These are phyloP conservation scores for Meles meles DNA, from an alignment of 2,113 vertebrate genomes.

Conservation along the genomic window DNA sequence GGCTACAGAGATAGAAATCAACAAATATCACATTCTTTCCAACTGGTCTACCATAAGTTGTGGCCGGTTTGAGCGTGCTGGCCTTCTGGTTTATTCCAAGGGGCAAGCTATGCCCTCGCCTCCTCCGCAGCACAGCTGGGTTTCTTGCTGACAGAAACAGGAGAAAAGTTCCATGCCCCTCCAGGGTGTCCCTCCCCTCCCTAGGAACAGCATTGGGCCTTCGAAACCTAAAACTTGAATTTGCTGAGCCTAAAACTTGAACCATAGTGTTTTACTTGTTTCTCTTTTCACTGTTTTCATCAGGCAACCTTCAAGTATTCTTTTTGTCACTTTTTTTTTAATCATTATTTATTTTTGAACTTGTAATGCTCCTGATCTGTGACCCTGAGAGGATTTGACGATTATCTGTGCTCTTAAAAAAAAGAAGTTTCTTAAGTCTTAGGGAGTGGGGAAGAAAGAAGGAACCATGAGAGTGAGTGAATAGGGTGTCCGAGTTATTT, in stretches of 20 bases:
- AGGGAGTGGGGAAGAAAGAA: not conserved
- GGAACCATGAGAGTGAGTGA: not conserved
- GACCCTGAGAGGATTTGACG: not conserved
- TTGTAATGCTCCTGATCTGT: not conserved
- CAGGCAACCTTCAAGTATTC: not conserved
- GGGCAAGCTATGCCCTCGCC: not conserved
- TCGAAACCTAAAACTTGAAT: not conserved
- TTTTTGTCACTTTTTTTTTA: not conserved
- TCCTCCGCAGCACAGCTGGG: no score
- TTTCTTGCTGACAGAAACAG: not conserved
- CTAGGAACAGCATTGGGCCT: not conserved
- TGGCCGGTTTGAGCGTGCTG: not conserved
- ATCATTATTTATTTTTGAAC: constrained; percentile 31
- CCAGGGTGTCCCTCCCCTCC: accelerated
- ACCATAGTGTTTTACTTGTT: not conserved
- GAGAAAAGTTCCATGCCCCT: not conserved
- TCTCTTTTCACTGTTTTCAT: not conserved
- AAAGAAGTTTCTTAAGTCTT: not conserved
- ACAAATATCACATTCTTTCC: constrained; percentile 13
- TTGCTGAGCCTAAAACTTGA: not conserved
- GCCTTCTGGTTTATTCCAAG: not conserved
- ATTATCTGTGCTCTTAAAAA: constrained; percentile 4
- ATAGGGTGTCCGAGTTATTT: not conserved
- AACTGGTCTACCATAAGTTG: not conserved
- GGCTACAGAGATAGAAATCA: not conserved